Evolutionary conservation across 2,888 invertebrate species (phyloP).

Genomic region (Drosophila macrospina): DNA sequence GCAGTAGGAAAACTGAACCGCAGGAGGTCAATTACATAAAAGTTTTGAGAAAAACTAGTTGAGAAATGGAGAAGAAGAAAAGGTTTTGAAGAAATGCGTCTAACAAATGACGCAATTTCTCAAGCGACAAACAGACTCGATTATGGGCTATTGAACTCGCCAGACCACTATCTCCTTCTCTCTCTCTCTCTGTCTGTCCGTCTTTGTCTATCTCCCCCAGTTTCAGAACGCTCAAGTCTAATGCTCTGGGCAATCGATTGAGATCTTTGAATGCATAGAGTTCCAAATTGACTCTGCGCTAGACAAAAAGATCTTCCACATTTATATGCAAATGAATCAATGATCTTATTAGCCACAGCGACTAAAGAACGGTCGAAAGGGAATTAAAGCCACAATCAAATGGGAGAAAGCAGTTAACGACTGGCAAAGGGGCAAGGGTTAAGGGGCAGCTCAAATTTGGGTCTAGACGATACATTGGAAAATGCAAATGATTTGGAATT

Average conservation of each 20-base stretch:
- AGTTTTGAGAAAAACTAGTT: slow-evolving; percentile 15
- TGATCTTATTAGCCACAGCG: slow-evolving; percentile 36
- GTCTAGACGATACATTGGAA: slow-evolving; percentile 31
- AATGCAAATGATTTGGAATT: slow-evolving; percentile 9
- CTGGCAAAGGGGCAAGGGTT: slow-evolving; percentile 14
- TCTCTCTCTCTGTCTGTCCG: neutral
- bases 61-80: neutral
- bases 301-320: slow-evolving; percentile 27
- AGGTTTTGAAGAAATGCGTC: neutral
- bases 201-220: too few species aligned
- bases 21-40: slow-evolving; percentile 39
- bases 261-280: slow-evolving; percentile 38
- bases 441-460: slow-evolving; percentile 37
- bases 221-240: neutral
- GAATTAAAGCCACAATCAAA: slow-evolving; percentile 36
- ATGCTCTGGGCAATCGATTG: slow-evolving; percentile 36
- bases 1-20: slow-evolving; percentile 11
- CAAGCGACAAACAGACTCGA: slow-evolving; percentile 16
- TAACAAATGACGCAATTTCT: slow-evolving; percentile 64
- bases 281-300: slow-evolving; percentile 26
- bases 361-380: slow-evolving; percentile 22
- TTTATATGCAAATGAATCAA: slow-evolving; percentile 55
- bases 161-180: neutral
- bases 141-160: slow-evolving; percentile 62
- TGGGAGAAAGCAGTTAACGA: slow-evolving; percentile 43